Evolutionary conservation across 2,888 invertebrate species (phyloP), one percentile per base, ranked within the genome.

Genomic region (Trichopoda pennipes): DNA sequence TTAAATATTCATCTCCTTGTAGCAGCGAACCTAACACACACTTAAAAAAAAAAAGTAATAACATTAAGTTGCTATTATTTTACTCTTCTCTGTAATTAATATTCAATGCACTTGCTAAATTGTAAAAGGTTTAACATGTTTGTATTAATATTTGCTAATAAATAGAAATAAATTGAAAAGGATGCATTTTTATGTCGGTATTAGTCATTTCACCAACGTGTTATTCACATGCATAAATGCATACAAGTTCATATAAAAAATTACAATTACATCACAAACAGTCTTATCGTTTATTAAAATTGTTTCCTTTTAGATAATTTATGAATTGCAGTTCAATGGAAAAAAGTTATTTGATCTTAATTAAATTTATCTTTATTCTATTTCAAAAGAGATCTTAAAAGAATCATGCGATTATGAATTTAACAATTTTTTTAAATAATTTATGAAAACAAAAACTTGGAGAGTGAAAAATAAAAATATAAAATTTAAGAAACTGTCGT

Each of bases 281-380:
- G 16, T 32, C n/a, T 35, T 35, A 12, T 68, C 35, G 61, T 61
- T 68, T 51, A 80, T 63, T 53, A 69, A 80, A 64, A 4, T 70
- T 38, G 12, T 75, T 75, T 44, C 53, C 69, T 53, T 55, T 80
- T 58, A 74, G 55, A 74, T 74, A 63, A 79, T 73, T 78, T 60
- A 55, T 68, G 19, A 55, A 68, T 68, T 79, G 35, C n/a, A 42
- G 47, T 61, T 61, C 32, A 68, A 55, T 68, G n/a, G 28, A 23
- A 7, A 60, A 73, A 55, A 55, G 61, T 72, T 55, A 17, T 58
- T 9, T 53, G 0, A 35, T 32, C 38, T 47, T 61, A 28, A 35
- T 32, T 38, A 66, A 66, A 55, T 72, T n/a, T n/a, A 66, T 17
- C 53, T 51, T 49, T 38, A 73, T 73, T 32, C 23, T 47, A 21